Conservation (phyloP, 2,113 vertebrate genomes). For the Cephalopholis sonnerati region DNA sequence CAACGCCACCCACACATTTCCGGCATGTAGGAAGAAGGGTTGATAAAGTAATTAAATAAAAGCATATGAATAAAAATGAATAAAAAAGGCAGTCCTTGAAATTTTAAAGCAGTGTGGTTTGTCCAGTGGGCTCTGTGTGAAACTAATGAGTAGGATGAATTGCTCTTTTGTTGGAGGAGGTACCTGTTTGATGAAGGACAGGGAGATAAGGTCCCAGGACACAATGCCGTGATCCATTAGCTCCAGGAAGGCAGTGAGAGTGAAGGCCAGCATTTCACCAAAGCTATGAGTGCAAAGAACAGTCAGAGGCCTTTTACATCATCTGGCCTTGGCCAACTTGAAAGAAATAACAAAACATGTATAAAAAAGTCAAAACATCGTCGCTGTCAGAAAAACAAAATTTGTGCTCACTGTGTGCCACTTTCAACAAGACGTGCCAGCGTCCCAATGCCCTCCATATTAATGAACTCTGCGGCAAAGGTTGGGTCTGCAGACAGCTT, state of each 20-base stretch:
- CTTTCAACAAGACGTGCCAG: slow-evolving; percentile 95
- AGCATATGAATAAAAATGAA: slow-evolving; percentile 4
- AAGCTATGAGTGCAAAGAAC: slow-evolving; percentile 85
- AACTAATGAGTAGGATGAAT: slow-evolving; percentile 17
- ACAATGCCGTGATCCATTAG: slow-evolving; percentile 99
- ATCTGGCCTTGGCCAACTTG: background rate
- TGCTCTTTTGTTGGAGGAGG: slow-evolving; percentile 15
- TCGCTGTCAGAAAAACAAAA: background rate
- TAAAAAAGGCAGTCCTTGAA: slow-evolving; percentile 9
- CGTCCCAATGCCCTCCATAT: slow-evolving; percentile 97
- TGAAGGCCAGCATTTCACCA: slow-evolving; percentile 98
- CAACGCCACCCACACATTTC: slow-evolving; percentile 71
- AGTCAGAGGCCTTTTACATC: background rate
- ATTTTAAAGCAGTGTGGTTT: background rate
- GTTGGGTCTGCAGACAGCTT: slow-evolving; percentile 97
- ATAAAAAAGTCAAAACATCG: background rate
- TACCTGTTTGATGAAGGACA: slow-evolving; percentile 99
- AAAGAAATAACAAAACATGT: background rate
- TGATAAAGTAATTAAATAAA: slow-evolving; percentile 61
- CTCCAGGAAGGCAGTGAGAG: slow-evolving; percentile 98
- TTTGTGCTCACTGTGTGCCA: slow-evolving; percentile 89
- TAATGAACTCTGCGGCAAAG: slow-evolving; percentile 97
- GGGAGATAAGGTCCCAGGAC: slow-evolving; percentile 97
- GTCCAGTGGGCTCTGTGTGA: background rate
- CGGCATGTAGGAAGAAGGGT: slow-evolving; percentile 38